A percentile compares a stretch with the other conserved stretches of the same genome.
phyloP scores from a whole-genome alignment of 2,113 vertebrate genomes.

The Progne subis region DNA sequence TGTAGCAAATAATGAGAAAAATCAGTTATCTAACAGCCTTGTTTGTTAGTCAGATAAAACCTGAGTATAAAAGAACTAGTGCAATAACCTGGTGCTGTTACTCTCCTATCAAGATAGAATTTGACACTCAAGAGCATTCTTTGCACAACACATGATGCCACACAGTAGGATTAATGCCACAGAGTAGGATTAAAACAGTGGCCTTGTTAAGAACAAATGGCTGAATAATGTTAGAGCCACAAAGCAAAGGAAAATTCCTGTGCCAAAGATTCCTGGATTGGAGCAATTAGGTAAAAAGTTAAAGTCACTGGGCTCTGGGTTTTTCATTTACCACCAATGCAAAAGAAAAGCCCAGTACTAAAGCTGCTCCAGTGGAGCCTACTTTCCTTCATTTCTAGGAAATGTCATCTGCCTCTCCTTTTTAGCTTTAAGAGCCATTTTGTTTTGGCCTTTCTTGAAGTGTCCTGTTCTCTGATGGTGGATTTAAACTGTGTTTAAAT shows the following conservation, averaged over 20 bases:
- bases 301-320: slow-evolving; percentile 10
- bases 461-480: slow-evolving; percentile 14
- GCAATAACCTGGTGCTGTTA: neutral
- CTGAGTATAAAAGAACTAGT: neutral
- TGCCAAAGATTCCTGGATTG: slow-evolving; percentile 49
- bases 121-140: neutral
- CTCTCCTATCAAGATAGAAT: neutral
- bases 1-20: neutral
- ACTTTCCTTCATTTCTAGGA: slow-evolving; percentile 64
- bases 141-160: neutral
- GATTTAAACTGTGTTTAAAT: slow-evolving; percentile 16
- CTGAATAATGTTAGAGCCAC: neutral
- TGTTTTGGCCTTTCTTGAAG: slow-evolving; percentile 34
- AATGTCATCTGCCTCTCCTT: slow-evolving; percentile 47
- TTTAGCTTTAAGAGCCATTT: slow-evolving; percentile 28
- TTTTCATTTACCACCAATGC: neutral
- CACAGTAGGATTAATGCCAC: neutral
- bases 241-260: neutral
- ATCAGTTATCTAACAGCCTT: neutral
- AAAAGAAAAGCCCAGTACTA: slow-evolving; percentile 12
- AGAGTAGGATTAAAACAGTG: neutral
- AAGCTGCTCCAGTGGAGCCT: slow-evolving; percentile 55
- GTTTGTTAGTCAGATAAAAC: neutral
- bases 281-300: neutral
- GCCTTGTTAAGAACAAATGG: neutral